Base-by-base conservation (phyloP, 2,113 vertebrate genomes). In the Bombycilla garrulus region DNA sequence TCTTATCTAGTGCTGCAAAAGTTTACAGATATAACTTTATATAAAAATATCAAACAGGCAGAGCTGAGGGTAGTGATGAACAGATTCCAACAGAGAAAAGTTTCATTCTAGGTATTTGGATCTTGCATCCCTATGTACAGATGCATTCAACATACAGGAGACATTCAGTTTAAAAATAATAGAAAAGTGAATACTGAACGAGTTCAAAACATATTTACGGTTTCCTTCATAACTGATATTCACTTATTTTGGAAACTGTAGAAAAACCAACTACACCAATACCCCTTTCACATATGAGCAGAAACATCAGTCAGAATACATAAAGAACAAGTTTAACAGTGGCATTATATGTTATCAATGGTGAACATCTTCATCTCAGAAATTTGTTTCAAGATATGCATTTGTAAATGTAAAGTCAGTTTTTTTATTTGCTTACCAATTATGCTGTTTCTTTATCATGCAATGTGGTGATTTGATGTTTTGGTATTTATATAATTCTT, bases 311-410 rank as follows among this genome's bases (percentile, higher is more conserved):
- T 70, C 26, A 65, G 60, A 73, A 78, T 33, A 69, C 21, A 18
- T 18, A 35, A 65, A 25, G 11, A 72, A 5, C 4, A 29, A 19
- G 12, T 48, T 20, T 14, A 66, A 38, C 12, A 53, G 13, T 62
- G 54, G 60, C 3, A 12, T 66, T 66, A 3, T 23, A 31, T 26
- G 11, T 48, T 72, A 17, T 45, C 13, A 47, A 17, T 40, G 71
- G 25, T 0, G 0, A 36, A 26, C 3, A 15, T 58, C 20, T 64
- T 47, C 3, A 14, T n/a, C 33, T 40, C 3, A 56, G 29, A 56
- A 81, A 42, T 38, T 15, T 77, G 3, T 31, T 56, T 73, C 16
- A 61, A 61, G 21, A 24, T 54, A 12, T 67, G 4, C 4, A 22
- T 79, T 74, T 76, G 5, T 66, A 48, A 44, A 29, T 15, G 24